These are phyloP conservation scores for Triplophysa yarkandensis DNA, from an alignment of 2,797 vertebrate species.

Conservation along the genomic window DNA sequence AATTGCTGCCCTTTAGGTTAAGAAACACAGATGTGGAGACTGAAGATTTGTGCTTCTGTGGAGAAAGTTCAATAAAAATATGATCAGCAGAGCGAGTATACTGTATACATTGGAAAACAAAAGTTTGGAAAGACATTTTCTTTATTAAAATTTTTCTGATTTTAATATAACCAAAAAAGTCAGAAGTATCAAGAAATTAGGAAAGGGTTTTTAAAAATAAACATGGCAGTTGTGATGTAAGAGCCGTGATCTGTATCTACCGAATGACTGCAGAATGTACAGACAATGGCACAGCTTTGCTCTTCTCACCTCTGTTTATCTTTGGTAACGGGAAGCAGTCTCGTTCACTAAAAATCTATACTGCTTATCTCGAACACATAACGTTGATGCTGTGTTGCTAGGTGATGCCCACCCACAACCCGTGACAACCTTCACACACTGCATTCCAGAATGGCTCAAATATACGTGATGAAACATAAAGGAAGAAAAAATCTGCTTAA, in stretches of 20 bases:
- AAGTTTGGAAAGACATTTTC: too few relatives aligned
- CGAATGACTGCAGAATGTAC: constrained; percentile 15
- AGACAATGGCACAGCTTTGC: constrained; percentile 31
- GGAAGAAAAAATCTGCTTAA: background rate
- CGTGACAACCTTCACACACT: constrained; percentile 31
- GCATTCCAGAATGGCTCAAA: constrained; percentile 19
- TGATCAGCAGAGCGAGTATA: background rate
- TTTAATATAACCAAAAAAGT: too few relatives aligned
- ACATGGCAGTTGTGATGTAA: constrained; percentile 10
- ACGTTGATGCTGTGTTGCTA: constrained; percentile 49
- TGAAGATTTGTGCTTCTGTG: constrained; percentile 35
- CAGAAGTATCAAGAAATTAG: too few relatives aligned
- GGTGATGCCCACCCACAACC: constrained; percentile 45
- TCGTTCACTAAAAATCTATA: constrained; percentile 23
- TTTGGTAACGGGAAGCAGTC: constrained; percentile 35
- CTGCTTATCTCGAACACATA: constrained; percentile 41
- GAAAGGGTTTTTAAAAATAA: constrained; percentile 13
- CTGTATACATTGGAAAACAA: too few relatives aligned
- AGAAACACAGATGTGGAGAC: constrained; percentile 8
- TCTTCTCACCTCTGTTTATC: constrained; percentile 40
- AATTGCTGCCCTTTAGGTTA: constrained; percentile 12
- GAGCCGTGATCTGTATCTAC: constrained; percentile 26
- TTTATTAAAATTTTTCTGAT: too few relatives aligned
- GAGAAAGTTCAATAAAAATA: constrained; percentile 25
- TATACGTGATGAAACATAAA: background rate